Conservation (phyloP, 2,888 invertebrate genomes). For the Cynaeus angustus region DNA sequence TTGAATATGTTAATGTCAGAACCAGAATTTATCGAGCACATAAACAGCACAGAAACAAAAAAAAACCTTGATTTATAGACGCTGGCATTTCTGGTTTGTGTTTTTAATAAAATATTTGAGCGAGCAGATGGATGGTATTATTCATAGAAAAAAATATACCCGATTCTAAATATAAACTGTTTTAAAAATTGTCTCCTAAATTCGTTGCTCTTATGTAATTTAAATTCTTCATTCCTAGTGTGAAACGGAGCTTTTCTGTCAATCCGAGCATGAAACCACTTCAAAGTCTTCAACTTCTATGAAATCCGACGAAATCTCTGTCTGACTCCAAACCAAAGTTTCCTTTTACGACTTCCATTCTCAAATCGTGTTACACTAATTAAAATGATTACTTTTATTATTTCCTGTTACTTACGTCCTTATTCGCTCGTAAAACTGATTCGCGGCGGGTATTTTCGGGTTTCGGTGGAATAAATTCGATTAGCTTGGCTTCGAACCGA, state of each 20-base stretch:
- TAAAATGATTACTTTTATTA: constrained; percentile 20
- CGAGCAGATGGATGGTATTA: no score
- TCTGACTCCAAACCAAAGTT: constrained; percentile 8
- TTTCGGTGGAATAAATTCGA: constrained; percentile 1
- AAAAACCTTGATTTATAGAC: no score
- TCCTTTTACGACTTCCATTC: constrained; percentile 21
- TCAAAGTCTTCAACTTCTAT: constrained; percentile 2
- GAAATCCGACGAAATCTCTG: neutral
- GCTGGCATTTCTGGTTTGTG: no score
- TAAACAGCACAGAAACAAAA: no score
- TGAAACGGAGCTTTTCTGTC: no score
- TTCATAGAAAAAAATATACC: no score
- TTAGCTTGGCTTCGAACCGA: constrained; percentile 6
- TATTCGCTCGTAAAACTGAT: constrained; percentile 18
- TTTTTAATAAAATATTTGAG: no score
- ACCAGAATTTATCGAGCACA: no score
- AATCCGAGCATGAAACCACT: neutral
- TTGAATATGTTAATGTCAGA: constrained; percentile 6
- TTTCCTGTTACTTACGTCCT: constrained; percentile 8
- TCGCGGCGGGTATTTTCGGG: neutral
- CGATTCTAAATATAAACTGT: no score
- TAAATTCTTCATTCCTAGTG: no score
- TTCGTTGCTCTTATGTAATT: no score
- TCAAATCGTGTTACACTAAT: constrained; percentile 23
- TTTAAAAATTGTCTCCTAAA: no score